Conservation (phyloP, 2,113 vertebrate genomes). For the Nothocercus nigrocapillus region DNA sequence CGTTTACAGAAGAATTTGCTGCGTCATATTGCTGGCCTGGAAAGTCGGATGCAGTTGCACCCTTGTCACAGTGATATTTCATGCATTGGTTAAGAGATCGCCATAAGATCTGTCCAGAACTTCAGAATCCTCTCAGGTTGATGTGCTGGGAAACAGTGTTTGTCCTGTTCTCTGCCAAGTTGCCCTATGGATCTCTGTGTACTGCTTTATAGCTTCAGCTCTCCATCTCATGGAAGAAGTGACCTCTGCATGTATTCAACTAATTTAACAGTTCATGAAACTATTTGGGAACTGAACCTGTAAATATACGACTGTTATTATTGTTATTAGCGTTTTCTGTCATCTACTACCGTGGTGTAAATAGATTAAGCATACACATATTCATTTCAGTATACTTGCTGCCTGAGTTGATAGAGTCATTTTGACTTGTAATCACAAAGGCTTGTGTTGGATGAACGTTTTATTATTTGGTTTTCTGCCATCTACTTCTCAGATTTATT, state of each 20-base stretch:
- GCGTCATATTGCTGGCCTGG: neutral
- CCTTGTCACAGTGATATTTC: neutral
- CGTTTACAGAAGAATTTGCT: neutral
- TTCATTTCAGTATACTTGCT: neutral
- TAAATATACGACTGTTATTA: neutral
- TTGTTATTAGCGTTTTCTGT: neutral
- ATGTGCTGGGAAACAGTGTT: neutral
- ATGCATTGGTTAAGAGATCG: neutral
- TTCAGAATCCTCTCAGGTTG: neutral
- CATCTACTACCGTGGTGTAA: neutral
- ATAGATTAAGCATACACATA: neutral
- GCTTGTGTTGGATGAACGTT: slow-evolving; percentile 20
- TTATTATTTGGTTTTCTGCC: slow-evolving; percentile 34
- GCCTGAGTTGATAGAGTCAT: neutral
- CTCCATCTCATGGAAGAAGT: neutral
- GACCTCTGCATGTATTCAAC: neutral
- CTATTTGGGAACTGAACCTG: neutral
- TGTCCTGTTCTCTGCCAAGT: neutral
- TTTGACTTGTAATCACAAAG: slow-evolving; percentile 21
- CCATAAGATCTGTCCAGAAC: neutral
- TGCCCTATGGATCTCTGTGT: neutral
- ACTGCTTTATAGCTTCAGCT: neutral
- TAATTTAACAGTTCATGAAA: neutral
- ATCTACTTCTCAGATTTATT: slow-evolving; percentile 9
- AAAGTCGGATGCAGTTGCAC: neutral